Base-by-base conservation (phyloP, 23 tunicate genomes). In the Clavelina lepadiformis region DNA sequence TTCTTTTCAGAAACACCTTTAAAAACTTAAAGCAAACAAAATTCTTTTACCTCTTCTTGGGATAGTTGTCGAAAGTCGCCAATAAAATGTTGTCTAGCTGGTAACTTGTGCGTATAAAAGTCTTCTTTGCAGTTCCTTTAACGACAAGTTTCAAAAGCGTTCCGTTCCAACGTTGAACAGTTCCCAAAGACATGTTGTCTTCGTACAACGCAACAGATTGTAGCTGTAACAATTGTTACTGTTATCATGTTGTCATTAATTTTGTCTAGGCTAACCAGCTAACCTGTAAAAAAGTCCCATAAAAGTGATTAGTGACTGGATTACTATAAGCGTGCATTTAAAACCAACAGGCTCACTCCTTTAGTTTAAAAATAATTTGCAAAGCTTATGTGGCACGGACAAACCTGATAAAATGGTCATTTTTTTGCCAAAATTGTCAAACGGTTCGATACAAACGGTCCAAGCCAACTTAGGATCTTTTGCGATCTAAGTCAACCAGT, bases 1-100 rank as follows among this genome's bases (percentile, higher is more conserved):
- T n/a, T n/a, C n/a, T n/a, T n/a, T n/a, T n/a, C n/a, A n/a, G n/a
- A n/a, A n/a, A n/a, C n/a, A n/a, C n/a, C n/a, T n/a, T n/a, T n/a
- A n/a, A n/a, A n/a, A n/a, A n/a, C n/a, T 38, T 81, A 80, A 13
- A 81, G 46, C 67, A 81, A 69, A 53, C 45, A 75, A 3, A 45
- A 46, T 0, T 67, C 80, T 11, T 64, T 33, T 3, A 81, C 77
- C 18, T 79, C 69, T 3, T 58, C 78, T 37, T 73, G 52, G 4
- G 65, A 34, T 2, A 64, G 28, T 15, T 1, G 44, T 41, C 67
- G 62, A 20, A 68, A 58, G 73, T 73, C 88, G 11, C 31, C 29
- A 27, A 81, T 21, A 33, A 61, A 65, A 5, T 15, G 13, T 7
- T 62, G 71, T 0, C 73, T 30, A 13, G 1, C 36, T 20, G 88